Evolutionary conservation across 1,140 invertebrate species (phyloP).

Genomic region (Pseudomyrmex pallidus): DNA sequence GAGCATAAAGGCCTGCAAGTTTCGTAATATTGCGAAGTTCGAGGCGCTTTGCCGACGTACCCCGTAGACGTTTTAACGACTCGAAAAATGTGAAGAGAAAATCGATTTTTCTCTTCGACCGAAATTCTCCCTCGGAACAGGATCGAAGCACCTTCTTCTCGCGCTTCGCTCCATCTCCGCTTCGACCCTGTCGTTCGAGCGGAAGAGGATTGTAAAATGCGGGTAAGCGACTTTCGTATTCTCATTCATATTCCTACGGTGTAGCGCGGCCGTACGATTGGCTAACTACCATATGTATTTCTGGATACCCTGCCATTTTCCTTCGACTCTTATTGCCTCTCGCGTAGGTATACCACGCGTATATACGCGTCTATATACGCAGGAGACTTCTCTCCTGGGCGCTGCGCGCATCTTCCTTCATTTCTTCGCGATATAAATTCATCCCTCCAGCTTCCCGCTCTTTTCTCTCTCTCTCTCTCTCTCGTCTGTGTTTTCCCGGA

Average conservation of each 20-base stretch:
- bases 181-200: constrained; percentile 37
- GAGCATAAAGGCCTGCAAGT: too few relatives aligned
- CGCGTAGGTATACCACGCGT: neutral
- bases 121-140: too few relatives aligned
- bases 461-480: constrained; percentile 62
- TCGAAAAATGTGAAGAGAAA: too few relatives aligned
- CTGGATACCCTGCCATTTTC: constrained; percentile 67
- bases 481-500: too few relatives aligned
- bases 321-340: constrained; percentile 53
- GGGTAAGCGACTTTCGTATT: constrained; percentile 74
- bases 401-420: constrained; percentile 20
- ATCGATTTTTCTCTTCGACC: constrained; percentile 18
- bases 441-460: constrained; percentile 50
- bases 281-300: constrained; percentile 81
- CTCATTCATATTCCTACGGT: constrained; percentile 84
- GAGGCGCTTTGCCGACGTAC: too few relatives aligned
- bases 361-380: constrained; percentile 38
- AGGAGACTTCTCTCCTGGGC: constrained; percentile 18
- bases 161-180: constrained; percentile 25
- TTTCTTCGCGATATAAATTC: constrained; percentile 62
- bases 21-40: too few relatives aligned
- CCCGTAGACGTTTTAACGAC: too few relatives aligned
- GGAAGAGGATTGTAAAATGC: constrained; percentile 79
- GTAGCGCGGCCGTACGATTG: constrained; percentile 81
- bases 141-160: neutral